phyloP scores from a whole-genome alignment of 1,140 invertebrate genomes.

The Tetragonula clypearis region DNA sequence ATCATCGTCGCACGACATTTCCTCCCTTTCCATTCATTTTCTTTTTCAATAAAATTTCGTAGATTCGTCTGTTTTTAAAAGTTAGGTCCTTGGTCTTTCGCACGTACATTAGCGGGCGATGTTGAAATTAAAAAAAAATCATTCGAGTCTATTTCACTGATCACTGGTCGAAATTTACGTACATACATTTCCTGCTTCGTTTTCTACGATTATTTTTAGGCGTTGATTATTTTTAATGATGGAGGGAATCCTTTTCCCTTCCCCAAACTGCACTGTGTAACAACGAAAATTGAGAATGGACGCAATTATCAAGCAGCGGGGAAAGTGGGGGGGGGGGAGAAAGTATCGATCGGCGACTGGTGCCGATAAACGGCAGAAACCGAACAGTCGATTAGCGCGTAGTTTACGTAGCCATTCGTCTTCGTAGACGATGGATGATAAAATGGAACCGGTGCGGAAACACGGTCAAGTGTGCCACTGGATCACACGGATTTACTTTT shows the following conservation, averaged over 20 bases:
- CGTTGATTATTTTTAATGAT: background rate
- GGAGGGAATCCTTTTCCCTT: too few species aligned
- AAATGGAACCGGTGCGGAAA: background rate
- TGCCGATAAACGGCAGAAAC: background rate
- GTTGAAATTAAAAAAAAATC: too few species aligned
- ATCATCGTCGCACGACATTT: too few species aligned
- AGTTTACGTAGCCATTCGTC: background rate
- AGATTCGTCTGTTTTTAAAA: background rate
- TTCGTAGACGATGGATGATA: background rate
- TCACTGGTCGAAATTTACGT: background rate
- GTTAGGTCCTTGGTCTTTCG: too few species aligned
- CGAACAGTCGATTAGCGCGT: background rate
- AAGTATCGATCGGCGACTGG: background rate
- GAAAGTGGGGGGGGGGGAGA: too few species aligned
- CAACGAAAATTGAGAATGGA: too few species aligned
- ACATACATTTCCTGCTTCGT: too few species aligned
- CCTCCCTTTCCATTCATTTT: too few species aligned
- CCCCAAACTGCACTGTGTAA: too few species aligned
- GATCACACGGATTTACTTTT: conserved; percentile 25
- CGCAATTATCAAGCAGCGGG: too few species aligned
- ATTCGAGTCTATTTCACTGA: background rate
- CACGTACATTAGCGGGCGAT: too few species aligned
- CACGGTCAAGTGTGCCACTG: background rate
- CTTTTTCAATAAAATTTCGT: background rate
- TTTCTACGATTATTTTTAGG: too few species aligned